These are phyloP conservation scores for Hippocampus zosterae DNA, from an alignment of 2,113 vertebrate species.

Conservation along the genomic window DNA sequence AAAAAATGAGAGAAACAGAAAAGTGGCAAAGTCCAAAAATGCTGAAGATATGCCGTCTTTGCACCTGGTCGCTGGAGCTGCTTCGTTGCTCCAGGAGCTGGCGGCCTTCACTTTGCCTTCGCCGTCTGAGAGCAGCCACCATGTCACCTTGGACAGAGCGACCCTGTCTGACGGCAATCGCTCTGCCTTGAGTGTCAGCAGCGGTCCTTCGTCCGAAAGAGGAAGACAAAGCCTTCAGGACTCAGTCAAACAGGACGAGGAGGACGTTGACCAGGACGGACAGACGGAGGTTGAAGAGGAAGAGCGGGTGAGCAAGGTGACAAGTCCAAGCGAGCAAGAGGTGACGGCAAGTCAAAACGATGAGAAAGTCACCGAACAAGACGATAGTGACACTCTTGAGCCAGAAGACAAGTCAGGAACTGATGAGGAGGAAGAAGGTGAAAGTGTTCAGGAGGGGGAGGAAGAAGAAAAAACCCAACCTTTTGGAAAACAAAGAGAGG, in stretches of 20 bases:
- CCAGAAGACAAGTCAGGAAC: slow-evolving; percentile 12
- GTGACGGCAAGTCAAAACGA: slow-evolving; percentile 18
- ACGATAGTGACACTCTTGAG: slow-evolving; percentile 34
- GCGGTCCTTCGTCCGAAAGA: slow-evolving; percentile 32
- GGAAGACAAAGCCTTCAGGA: slow-evolving; percentile 13
- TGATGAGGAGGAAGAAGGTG: slow-evolving; percentile 11
- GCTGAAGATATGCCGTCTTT: not conserved
- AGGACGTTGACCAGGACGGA: slow-evolving; percentile 1
- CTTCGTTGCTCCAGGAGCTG: slow-evolving; percentile 21
- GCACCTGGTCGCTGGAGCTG: slow-evolving; percentile 30
- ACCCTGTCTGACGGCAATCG: slow-evolving; percentile 15
- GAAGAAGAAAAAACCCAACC: not conserved
- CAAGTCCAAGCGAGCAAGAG: slow-evolving; percentile 17
- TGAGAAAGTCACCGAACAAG: slow-evolving; percentile 9
- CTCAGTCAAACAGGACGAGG: slow-evolving; percentile 5
- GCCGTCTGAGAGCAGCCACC: slow-evolving; percentile 6
- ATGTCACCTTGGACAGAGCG: not conserved
- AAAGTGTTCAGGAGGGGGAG: slow-evolving; percentile 1
- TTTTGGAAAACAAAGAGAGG: not conserved
- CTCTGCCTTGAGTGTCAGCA: slow-evolving; percentile 44
- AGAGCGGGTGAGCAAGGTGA: not conserved
- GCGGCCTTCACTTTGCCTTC: slow-evolving; percentile 4
- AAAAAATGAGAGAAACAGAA: slow-evolving; percentile 35
- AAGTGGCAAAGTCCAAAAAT: not conserved
- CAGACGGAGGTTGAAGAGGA: slow-evolving; percentile 33